Conservation (phyloP, 1,140 invertebrate genomes). For the Sipha flava region DNA sequence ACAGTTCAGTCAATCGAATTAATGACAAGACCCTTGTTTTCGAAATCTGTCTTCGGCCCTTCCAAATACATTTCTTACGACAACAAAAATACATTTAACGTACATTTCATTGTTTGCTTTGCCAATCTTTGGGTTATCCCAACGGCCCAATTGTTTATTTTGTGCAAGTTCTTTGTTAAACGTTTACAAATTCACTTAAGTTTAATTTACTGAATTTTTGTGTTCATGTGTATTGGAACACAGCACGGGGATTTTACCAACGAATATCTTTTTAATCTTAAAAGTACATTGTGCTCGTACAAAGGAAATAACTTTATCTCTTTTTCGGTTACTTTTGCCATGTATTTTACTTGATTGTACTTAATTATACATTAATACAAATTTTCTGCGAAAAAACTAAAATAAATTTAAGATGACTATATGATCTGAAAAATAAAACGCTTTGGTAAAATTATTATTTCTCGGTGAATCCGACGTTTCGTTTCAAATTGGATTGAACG, state of each 20-base stretch:
- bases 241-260: background rate
- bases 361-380: too few relatives aligned
- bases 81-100: background rate
- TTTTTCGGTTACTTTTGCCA: too few relatives aligned
- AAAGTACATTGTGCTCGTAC: too few relatives aligned
- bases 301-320: too few relatives aligned
- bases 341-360: too few relatives aligned
- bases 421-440: too few relatives aligned
- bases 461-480: too few relatives aligned
- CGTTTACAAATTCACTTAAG: background rate
- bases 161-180: background rate
- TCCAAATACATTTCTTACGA: background rate
- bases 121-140: background rate
- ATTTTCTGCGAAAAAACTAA: too few relatives aligned
- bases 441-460: too few relatives aligned
- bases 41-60: background rate
- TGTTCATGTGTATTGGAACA: background rate
- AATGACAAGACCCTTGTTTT: background rate
- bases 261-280: background rate
- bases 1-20: background rate
- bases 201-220: background rate
- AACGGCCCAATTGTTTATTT: background rate
- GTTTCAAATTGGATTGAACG: too few relatives aligned
- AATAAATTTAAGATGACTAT: too few relatives aligned
- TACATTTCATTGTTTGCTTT: background rate